Base-by-base conservation (phyloP, 2,113 vertebrate species). In the Caretta caretta region DNA sequence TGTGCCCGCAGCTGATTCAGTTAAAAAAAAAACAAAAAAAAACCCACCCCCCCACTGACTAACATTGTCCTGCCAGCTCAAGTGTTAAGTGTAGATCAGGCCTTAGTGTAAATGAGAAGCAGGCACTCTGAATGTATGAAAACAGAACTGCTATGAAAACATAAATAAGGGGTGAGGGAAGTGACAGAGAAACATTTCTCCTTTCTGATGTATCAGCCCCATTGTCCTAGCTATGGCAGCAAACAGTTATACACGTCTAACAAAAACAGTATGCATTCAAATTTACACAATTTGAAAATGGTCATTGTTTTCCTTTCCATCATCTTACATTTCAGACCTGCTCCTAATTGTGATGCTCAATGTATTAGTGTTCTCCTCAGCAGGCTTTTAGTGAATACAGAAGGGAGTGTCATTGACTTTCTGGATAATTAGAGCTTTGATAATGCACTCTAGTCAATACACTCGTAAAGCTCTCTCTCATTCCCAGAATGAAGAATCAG, bases 311-410 rank as follows among this genome's bases (percentile, higher is more conserved):
- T 51, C 27, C 72, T 25, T 75, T 46, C 62, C 38, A 46, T 75
- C 38, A 25, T 25, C n/a, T 75, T 82, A 29, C 6, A 31, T 81
- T 94, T 87, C 56, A 65, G 17, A 2, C 14, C 79, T 17, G 3
- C 79, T 65, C 42, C 54, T 90, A 48, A 57, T 94, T 46, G 59
- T 14, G 29, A 2, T 17, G 3, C 1, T 50, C 72, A 57, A 38
- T 42, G 2, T 53, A 20, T 1, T 20, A 0, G 0, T 2, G 31
- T 24, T 53, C 29, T 75, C 87, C 51, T 89, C 81, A 83, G 83
- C 42, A 92, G 22, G 65, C 10, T 8, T 25, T 19, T 10, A 10
- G 31, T 51, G 46, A 86, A 25, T 80, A 50, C 84, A 62, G 85
- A 31, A 4, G 20, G 5, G 46, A 84, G 5, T 2, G 8, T 91